A percentile compares a stretch with the other conserved stretches of the same genome.
Evolutionary conservation across 2,888 invertebrate species (phyloP).

Genomic region (Cepaea hortensis): DNA sequence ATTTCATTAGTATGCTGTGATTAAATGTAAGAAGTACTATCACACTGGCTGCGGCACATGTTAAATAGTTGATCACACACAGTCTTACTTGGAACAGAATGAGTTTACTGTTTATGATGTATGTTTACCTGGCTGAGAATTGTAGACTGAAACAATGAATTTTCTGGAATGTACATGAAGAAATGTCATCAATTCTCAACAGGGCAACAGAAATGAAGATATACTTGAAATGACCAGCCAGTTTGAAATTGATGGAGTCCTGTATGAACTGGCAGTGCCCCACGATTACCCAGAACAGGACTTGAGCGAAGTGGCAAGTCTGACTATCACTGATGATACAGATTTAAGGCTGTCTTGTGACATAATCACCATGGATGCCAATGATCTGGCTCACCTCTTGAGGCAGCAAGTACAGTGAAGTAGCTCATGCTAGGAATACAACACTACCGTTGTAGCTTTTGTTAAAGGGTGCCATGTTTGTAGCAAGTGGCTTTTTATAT

Average conservation of each 20-base stretch:
- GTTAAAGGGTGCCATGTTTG: too few species aligned
- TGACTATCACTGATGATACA: conserved; percentile 15
- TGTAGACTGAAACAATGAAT: too few species aligned
- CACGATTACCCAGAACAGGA: conserved; percentile 6
- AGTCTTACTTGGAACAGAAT: too few species aligned
- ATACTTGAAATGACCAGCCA: conserved; percentile 19
- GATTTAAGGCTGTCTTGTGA: conserved; percentile 1
- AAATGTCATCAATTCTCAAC: background rate
- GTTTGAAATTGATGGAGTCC: conserved; percentile 46
- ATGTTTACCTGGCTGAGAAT: too few species aligned
- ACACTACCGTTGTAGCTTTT: background rate
- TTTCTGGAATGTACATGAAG: background rate
- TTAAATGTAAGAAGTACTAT: too few species aligned
- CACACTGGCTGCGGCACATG: too few species aligned
- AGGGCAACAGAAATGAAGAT: conserved; percentile 28
- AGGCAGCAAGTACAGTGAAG: conserved; percentile 14
- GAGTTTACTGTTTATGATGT: too few species aligned
- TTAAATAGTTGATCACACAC: too few species aligned
- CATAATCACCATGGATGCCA: conserved; percentile 14
- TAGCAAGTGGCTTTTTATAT: too few species aligned
- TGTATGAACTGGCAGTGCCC: conserved; percentile 37
- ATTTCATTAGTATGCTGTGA: too few species aligned
- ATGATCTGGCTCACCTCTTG: conserved; percentile 29
- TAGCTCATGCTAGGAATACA: background rate
- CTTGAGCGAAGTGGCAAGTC: background rate